These are phyloP conservation scores for Callipepla californica DNA, from an alignment of 2,113 vertebrate genomes.

Conservation along the genomic window DNA sequence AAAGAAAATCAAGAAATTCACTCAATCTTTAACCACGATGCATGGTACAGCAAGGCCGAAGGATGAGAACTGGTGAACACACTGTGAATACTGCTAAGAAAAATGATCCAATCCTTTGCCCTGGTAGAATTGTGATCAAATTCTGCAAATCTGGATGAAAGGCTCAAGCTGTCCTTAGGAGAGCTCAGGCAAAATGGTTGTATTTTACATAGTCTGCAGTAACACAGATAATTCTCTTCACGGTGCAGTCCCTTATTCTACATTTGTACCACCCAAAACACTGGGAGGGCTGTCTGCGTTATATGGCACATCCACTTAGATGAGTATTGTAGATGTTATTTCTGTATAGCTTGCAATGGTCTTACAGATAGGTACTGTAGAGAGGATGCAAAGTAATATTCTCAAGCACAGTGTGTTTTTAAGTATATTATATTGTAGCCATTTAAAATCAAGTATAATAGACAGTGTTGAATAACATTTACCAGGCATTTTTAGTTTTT, in stretches of 20 bases:
- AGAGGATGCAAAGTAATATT: not conserved
- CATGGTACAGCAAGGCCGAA: not conserved
- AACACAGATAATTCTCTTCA: fast-evolving
- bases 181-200: too few species aligned
- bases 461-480: not conserved
- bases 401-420: not conserved
- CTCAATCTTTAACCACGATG: fast-evolving
- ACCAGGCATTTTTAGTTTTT: not conserved
- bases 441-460: not conserved
- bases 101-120: not conserved
- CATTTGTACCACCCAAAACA: too few species aligned
- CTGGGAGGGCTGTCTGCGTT: not conserved
- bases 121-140: not conserved
- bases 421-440: not conserved
- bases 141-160: not conserved
- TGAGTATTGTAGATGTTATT: not conserved
- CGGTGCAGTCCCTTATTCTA: not conserved
- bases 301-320: not conserved
- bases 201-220: not conserved
- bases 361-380: not conserved
- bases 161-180: not conserved
- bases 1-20: not conserved
- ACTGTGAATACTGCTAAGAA: not conserved
- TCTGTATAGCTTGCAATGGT: fast-evolving
- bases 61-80: not conserved